phyloP scores from a whole-genome alignment of 1,140 invertebrate genomes.

The Philotrypesis tridentata region DNA sequence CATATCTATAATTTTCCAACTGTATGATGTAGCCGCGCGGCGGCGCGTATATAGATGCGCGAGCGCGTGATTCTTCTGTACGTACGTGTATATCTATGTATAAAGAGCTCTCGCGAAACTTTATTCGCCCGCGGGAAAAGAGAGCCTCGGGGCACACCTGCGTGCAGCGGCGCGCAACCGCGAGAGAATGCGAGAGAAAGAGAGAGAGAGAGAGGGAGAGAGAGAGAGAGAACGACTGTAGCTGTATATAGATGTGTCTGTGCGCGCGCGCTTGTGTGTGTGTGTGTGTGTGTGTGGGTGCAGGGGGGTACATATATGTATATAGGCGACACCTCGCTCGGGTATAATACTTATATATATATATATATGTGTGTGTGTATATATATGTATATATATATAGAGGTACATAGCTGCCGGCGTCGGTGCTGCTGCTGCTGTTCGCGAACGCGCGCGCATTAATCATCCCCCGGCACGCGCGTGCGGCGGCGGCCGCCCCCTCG shows the following conservation, averaged over 20 bases:
- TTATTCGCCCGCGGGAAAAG: not conserved
- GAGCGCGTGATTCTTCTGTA: too few species aligned
- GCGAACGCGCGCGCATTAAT: constrained; percentile 8
- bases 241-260: too few species aligned
- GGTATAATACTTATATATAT: not conserved
- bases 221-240: not conserved
- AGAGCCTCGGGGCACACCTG: not conserved
- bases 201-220: too few species aligned
- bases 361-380: not conserved
- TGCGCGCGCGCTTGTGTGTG: too few species aligned
- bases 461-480: constrained; percentile 11
- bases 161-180: not conserved
- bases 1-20: too few species aligned
- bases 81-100: too few species aligned
- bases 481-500: not conserved
- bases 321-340: not conserved
- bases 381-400: not conserved
- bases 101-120: not conserved
- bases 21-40: too few species aligned
- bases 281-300: too few species aligned
- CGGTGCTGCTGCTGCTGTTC: not conserved
- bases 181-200: too few species aligned
- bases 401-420: not conserved
- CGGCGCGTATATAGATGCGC: too few species aligned
- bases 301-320: not conserved